Conservation (phyloP, 2,888 invertebrate genomes). For the Ochlodes sylvanus region DNA sequence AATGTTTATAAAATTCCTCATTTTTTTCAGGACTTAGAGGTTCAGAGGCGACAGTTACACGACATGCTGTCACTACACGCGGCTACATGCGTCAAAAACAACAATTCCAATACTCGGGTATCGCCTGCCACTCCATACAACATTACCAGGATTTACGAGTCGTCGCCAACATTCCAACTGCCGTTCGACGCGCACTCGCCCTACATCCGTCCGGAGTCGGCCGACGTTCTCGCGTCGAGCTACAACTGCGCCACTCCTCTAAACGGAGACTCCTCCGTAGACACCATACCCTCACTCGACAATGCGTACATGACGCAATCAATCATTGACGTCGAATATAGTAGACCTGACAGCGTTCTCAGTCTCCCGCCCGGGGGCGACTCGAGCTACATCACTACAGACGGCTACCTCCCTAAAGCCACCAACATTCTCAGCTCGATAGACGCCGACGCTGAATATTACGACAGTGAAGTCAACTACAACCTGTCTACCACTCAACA, state of each 20-base stretch:
- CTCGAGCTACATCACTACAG: conserved; percentile 66
- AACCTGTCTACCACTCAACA: conserved; percentile 74
- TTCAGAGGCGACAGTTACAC: conserved; percentile 90
- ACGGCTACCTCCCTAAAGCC: conserved; percentile 76
- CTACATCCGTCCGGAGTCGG: conserved; percentile 81
- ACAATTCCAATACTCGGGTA: conserved; percentile 66
- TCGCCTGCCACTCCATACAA: conserved; percentile 76
- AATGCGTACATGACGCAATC: conserved; percentile 70
- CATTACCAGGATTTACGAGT: conserved; percentile 75
- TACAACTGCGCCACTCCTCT: conserved; percentile 75
- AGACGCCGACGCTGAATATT: conserved; percentile 82
- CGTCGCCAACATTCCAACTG: conserved; percentile 74
- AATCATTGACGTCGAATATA: conserved; percentile 71
- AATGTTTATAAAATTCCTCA: neutral
- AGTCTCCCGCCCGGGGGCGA: conserved; percentile 70
- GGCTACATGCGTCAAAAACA: conserved; percentile 87
- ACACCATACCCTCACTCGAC: conserved; percentile 72
- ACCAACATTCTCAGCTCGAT: conserved; percentile 80
- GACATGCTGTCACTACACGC: conserved; percentile 92
- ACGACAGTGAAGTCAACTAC: conserved; percentile 82
- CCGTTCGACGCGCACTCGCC: conserved; percentile 77
- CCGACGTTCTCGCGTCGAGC: conserved; percentile 79
- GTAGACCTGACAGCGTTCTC: conserved; percentile 76
- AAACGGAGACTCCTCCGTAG: conserved; percentile 72
- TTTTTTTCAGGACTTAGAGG: conserved; percentile 87